Base-by-base conservation (phyloP, 2,888 invertebrate species). In the Lithophane ornitopus region DNA sequence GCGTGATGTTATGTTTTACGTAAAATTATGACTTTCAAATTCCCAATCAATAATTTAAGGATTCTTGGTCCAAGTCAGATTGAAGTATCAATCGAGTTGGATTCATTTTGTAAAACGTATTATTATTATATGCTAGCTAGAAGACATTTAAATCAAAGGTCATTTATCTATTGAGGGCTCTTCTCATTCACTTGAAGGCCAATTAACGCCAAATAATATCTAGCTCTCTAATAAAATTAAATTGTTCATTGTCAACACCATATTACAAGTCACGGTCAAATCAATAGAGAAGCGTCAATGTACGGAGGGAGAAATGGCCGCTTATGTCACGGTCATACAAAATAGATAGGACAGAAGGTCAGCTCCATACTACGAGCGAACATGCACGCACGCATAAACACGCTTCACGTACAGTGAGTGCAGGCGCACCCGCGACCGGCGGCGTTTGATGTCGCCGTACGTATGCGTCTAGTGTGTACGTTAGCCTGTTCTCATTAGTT, bases 191-290 rank as follows among this genome's bases (percentile, higher is more conserved):
- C 39, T 14, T 16, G 49, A 26, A 70, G 62, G 34, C 70, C 41
- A 78, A 71, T 28, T 46, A 59, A 9, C 65, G 14, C 7, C 49
- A n/a, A 34, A 73, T 79, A 44, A 74, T 74, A 78, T 63, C 58
- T 49, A 46, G 16, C 19, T 34, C 19, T n/a, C 19, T 22, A 74
- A 62, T 69, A 12, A 62, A 74, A 68, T 41, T 39, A 34, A 46
- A 67, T 56, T 2, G 26, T 14, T 65, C 59, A 39, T 39, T 61
- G 44, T 72, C 34, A 66, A 76, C 56, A 70, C n/a, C 28, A 46
- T 49, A 74, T 69, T 73, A 68, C 66, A 41, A 62, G 56, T 80
- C 87, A 85, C 22, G 85, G 81, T n/a, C 85, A 19, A 70, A 85
- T 63, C 61, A 85, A 84, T 84, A 58, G 34, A 70, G n/a, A 16